These are phyloP conservation scores for Nasonia vitripennis DNA, from an alignment of 1,140 invertebrate genomes.

Conservation along the genomic window DNA sequence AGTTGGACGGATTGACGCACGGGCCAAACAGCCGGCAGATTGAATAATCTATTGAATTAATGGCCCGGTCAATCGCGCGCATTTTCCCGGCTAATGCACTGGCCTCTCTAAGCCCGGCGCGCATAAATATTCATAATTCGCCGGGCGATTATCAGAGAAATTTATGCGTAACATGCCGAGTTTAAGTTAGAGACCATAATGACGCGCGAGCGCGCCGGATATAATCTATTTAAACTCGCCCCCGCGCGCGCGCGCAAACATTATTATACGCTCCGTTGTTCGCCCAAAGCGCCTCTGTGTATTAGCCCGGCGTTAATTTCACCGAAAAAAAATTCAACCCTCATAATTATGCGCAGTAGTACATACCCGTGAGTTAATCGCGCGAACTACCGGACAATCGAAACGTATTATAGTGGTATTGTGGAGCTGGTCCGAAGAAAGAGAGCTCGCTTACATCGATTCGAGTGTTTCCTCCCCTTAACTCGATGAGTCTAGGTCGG, in stretches of 20 bases:
- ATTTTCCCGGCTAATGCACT: constrained; percentile 2
- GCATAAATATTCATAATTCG: constrained; percentile 15
- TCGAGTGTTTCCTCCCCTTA: neutral
- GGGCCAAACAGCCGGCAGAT: too few relatives aligned
- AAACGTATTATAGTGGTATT: neutral
- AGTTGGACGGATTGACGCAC: too few relatives aligned
- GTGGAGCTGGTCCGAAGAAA: too few relatives aligned
- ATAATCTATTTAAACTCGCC: neutral
- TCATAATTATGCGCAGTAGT: too few relatives aligned
- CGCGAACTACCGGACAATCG: neutral
- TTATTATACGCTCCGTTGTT: too few relatives aligned
- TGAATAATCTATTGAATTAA: constrained; percentile 11
- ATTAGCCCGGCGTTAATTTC: too few relatives aligned
- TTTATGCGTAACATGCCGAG: neutral
- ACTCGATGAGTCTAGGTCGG: neutral
- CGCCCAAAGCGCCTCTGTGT: neutral
- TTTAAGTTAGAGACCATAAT: neutral
- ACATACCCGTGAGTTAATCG: neutral
- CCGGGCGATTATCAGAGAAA: neutral
- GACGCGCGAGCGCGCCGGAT: neutral
- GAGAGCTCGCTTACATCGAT: neutral
- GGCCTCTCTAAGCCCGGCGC: neutral
- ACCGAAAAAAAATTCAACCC: too few relatives aligned
- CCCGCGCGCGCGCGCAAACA: too few relatives aligned
- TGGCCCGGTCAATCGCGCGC: neutral